These are phyloP conservation scores for Lycocorax pyrrhopterus DNA, from an alignment of 2,113 vertebrate species.

Conservation along the genomic window DNA sequence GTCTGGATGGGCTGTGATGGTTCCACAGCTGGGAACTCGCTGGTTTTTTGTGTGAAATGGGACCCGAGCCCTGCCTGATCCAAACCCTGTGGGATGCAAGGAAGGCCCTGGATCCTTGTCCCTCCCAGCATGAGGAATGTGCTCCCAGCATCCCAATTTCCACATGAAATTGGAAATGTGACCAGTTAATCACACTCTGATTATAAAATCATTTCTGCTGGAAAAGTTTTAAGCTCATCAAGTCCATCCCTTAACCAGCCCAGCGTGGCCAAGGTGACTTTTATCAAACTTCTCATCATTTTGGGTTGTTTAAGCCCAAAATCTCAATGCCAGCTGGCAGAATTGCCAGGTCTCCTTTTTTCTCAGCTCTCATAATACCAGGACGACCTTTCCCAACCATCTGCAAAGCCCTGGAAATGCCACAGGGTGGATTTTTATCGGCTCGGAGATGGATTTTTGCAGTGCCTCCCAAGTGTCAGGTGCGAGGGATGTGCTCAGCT, in stretches of 20 bases:
- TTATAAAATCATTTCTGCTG: background rate
- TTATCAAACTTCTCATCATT: background rate
- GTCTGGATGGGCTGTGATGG: background rate
- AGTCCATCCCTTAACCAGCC: background rate
- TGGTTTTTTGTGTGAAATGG: background rate
- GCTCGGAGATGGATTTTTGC: background rate
- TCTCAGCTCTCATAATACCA: background rate
- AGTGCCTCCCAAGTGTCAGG: conserved; percentile 7
- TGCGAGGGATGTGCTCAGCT: background rate
- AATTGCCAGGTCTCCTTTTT: background rate
- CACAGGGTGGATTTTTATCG: background rate
- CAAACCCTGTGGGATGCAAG: background rate
- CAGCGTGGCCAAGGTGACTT: background rate
- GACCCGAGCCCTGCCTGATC: background rate
- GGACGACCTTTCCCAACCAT: background rate
- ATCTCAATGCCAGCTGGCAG: background rate
- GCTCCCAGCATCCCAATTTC: background rate
- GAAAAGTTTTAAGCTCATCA: background rate
- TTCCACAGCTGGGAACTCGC: background rate
- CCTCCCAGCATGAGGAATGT: background rate
- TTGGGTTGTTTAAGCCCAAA: background rate
- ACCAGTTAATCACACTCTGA: background rate
- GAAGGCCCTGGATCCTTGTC: background rate
- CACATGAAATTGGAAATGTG: rapidly evolving
- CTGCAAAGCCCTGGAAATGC: background rate